Conservation (phyloP, 2,888 invertebrate genomes). For the Petrolisthes cinctipes region DNA sequence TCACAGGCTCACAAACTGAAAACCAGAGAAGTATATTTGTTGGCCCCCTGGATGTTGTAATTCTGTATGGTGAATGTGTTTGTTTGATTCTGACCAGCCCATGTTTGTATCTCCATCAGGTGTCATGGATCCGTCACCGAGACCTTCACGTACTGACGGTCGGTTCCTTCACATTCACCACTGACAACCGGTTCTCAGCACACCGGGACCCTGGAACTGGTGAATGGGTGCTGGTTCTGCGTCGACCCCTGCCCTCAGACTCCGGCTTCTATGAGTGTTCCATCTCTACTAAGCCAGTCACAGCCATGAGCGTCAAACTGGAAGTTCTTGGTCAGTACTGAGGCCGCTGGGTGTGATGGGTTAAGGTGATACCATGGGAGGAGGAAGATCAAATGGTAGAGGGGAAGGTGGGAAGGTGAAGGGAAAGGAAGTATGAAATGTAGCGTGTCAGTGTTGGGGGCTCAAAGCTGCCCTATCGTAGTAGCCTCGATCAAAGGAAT, state of each 20-base stretch:
- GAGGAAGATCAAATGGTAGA: neutral
- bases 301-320: conserved; percentile 58
- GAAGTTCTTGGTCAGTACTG: conserved; percentile 51
- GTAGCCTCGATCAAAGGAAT: too few relatives aligned
- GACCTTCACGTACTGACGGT: conserved; percentile 63
- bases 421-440: too few relatives aligned
- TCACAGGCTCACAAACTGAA: too few relatives aligned
- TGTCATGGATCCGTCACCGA: conserved; percentile 60
- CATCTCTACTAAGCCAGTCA: conserved; percentile 63
- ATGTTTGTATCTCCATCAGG: conserved; percentile 20
- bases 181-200: conserved; percentile 61
- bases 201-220: conserved; percentile 58
- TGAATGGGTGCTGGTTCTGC: conserved; percentile 61
- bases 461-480: too few relatives aligned
- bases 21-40: too few relatives aligned
- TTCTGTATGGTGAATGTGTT: too few relatives aligned
- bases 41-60: too few relatives aligned
- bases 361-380: too few relatives aligned
- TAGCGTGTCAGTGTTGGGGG: too few relatives aligned
- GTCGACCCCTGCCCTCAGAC: conserved; percentile 53
- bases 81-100: too few relatives aligned
- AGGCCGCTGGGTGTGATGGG: neutral
- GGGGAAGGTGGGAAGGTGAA: too few relatives aligned
- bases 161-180: conserved; percentile 62
- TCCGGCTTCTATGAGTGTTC: conserved; percentile 63